Percentiles rank a stretch among this genome's conserved stretches.
Conservation (phyloP, 2,888 invertebrate genomes). For the Latrodectus hesperus region DNA sequence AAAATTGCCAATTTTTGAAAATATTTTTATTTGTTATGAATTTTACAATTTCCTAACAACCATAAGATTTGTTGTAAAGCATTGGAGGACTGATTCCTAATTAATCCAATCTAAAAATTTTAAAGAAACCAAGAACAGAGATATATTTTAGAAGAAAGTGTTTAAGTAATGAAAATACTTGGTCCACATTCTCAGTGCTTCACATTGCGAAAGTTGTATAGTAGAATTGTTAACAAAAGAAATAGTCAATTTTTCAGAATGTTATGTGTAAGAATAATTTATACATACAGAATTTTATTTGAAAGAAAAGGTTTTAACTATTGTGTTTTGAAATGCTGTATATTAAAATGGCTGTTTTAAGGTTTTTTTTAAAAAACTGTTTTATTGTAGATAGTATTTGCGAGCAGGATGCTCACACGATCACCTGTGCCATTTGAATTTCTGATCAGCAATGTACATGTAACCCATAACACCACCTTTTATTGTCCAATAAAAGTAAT, state of each 20-base stretch:
- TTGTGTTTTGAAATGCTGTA: conserved; percentile 57
- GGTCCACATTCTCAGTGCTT: conserved; percentile 31
- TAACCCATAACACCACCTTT: conserved; percentile 68
- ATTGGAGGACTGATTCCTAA: too few species aligned
- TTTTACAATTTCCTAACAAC: too few species aligned
- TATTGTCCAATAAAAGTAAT: conserved; percentile 70
- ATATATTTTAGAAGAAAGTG: too few species aligned
- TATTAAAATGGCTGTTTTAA: conserved; percentile 52
- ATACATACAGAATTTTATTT: conserved; percentile 58
- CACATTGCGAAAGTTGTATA: conserved; percentile 48
- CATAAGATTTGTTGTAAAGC: too few species aligned
- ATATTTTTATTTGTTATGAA: too few species aligned
- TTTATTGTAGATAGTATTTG: conserved; percentile 65
- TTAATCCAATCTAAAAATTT: too few species aligned
- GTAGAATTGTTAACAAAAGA: conserved; percentile 62
- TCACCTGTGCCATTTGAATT: conserved; percentile 68
- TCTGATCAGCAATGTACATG: conserved; percentile 68
- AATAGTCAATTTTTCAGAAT: conserved; percentile 62
- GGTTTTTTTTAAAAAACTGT: conserved; percentile 65
- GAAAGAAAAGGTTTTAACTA: conserved; percentile 49
- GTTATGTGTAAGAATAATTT: conserved; percentile 68
- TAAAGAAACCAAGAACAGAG: too few species aligned
- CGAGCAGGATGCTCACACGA: conserved; percentile 64
- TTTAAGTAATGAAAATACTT: background rate
- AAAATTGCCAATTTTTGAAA: too few species aligned